A percentile compares a stretch with the other conserved stretches of the same genome.
Evolutionary conservation across 2,113 vertebrate genomes (phyloP).

Genomic region (Callithrix jacchus): DNA sequence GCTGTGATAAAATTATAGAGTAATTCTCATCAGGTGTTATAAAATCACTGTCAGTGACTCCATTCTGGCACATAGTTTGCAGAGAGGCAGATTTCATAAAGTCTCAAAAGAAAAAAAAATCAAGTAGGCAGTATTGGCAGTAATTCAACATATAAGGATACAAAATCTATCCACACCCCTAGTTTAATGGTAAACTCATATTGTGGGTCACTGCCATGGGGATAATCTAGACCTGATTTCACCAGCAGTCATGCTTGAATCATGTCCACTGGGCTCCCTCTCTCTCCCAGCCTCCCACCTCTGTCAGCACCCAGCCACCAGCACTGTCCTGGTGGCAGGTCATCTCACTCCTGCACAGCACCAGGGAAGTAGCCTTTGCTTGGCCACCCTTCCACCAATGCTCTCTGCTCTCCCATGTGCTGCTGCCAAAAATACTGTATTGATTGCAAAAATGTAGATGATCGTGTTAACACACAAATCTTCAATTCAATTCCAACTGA

Average conservation of each 20-base stretch:
- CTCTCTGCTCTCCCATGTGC: rapidly evolving
- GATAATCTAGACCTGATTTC: background rate
- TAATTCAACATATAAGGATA: no score
- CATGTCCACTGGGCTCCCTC: background rate
- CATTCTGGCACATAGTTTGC: background rate
- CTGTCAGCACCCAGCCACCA: background rate
- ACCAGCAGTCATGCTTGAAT: background rate
- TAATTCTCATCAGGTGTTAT: background rate
- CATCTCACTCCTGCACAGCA: no score
- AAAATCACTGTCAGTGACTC: no score
- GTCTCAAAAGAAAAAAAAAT: background rate
- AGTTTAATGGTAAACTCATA: background rate
- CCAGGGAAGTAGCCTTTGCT: rapidly evolving
- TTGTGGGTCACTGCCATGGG: rapidly evolving
- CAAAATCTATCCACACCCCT: background rate
- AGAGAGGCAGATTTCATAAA: background rate
- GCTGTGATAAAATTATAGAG: background rate
- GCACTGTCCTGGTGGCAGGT: background rate
- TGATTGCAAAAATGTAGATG: background rate
- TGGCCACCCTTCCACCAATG: background rate
- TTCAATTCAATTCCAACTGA: background rate
- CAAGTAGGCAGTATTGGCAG: background rate
- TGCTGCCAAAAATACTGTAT: background rate
- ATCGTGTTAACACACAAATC: background rate
- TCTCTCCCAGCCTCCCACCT: rapidly evolving